Percentiles rank a stretch among this genome's conserved stretches.
These are phyloP conservation scores for Pristiophorus japonicus DNA, from an alignment of 2,113 vertebrate species.

Conservation along the genomic window DNA sequence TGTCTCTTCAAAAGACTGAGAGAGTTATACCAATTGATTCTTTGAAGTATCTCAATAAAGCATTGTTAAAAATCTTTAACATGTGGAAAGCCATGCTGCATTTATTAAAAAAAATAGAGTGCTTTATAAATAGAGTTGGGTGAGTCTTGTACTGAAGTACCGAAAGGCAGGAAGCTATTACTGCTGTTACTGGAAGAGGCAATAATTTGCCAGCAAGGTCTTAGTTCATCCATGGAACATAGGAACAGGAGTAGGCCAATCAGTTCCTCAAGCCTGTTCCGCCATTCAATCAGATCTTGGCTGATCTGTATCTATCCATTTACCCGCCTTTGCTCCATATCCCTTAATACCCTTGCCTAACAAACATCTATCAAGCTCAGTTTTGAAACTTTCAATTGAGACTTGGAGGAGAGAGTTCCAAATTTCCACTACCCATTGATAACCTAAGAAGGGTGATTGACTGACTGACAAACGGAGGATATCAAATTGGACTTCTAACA, in stretches of 20 bases:
- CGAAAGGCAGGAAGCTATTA: not conserved
- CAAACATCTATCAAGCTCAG: not conserved
- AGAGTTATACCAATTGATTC: not conserved
- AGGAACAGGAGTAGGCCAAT: not conserved
- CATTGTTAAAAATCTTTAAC: constrained; percentile 15
- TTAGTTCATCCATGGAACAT: not conserved
- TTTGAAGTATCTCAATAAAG: constrained; percentile 4
- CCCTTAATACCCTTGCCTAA: not conserved
- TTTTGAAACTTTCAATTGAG: not conserved
- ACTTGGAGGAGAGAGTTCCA: not conserved
- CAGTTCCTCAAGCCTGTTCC: not conserved
- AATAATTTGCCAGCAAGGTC: not conserved
- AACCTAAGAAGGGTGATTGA: not conserved
- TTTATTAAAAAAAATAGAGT: constrained; percentile 5
- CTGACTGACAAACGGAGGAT: not conserved
- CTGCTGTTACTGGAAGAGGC: not conserved
- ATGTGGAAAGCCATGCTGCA: not conserved
- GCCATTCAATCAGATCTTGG: not conserved
- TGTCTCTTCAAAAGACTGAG: not conserved
- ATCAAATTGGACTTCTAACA: not conserved
- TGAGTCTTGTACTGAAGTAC: not conserved
- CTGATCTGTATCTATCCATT: not conserved
- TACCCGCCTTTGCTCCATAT: not conserved
- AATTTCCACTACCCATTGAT: not conserved
- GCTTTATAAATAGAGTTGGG: not conserved